Base-by-base conservation (phyloP, 2,888 invertebrate genomes). In the Germaria angustata region DNA sequence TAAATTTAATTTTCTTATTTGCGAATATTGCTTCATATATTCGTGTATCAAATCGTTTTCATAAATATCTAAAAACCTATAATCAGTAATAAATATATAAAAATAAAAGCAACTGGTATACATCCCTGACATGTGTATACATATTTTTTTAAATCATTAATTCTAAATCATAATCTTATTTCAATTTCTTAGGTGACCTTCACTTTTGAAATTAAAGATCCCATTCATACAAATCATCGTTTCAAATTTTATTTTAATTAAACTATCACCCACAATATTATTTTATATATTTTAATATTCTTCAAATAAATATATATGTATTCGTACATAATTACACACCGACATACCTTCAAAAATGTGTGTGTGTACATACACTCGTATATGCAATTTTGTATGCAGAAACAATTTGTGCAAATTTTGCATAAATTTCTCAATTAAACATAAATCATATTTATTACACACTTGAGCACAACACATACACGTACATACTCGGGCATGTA, bases 391-490 rank as follows among this genome's bases (percentile, higher is more conserved):
- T 36, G 34, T 72, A 13, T 49, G 55, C 17, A 32, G 34, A 55
- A 57, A 69, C 69, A 80, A 73, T 80, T 72, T 80, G 73, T 84
- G 83, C 80, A 83, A 71, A 83, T 83, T 80, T 84, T 84, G 80
- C 83, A 84, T 80, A 80, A 84, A 80, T 73, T 83, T 82, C 79
- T 83, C 75, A 80, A 80, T 79, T 79, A 82, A 76, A 82, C 82
- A 82, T 82, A 79, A 79, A 79, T 82, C 79, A 78, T 82, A 79
- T 79, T 83, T 83, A 77, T 83, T 69, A 72, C 59, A 68, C 34
- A 66, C 66, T 46, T 59, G 53, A 51, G 9, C 44, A 63, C 61
- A 28, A n/a, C n/a, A n/a, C n/a, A n/a, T n/a, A n/a, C n/a, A n/a
- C n/a, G n/a, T n/a, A n/a, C 28, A 17, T 13, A 15, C 61, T 24